A percentile compares a stretch with the other conserved stretches of the same genome.
phyloP scores from a whole-genome alignment of 23 tunicate genomes.

The Halocynthia roretzi region DNA sequence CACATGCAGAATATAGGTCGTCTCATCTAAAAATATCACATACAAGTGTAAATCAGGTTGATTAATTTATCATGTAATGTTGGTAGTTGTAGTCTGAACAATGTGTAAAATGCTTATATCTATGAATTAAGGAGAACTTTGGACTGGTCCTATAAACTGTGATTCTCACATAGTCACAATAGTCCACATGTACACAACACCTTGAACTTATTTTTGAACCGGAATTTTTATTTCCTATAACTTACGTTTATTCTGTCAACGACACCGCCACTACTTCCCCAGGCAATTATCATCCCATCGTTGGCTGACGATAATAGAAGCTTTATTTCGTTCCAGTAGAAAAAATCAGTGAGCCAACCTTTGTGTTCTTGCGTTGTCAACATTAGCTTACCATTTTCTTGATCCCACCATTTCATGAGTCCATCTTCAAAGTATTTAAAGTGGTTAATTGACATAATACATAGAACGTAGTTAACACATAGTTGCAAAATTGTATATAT shows the following conservation, averaged over 20 bases:
- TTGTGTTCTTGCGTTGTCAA: conserved; percentile 52
- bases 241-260: conserved; percentile 56
- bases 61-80: background rate
- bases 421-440: conserved; percentile 52
- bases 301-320: conserved; percentile 68
- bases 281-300: conserved; percentile 83
- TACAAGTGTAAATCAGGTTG: background rate
- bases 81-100: too few relatives aligned
- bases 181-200: background rate
- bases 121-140: too few relatives aligned
- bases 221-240: background rate
- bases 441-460: too few relatives aligned
- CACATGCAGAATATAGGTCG: conserved; percentile 62
- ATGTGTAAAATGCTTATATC: too few relatives aligned
- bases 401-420: conserved; percentile 93
- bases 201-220: background rate
- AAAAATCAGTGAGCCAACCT: conserved; percentile 86
- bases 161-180: background rate
- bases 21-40: conserved; percentile 32
- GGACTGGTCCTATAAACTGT: background rate
- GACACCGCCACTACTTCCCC: conserved; percentile 87
- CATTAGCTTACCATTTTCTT: conserved; percentile 74
- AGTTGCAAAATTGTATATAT: too few relatives aligned
- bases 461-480: too few relatives aligned
- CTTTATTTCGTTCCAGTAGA: conserved; percentile 65